phyloP scores from a whole-genome alignment of 37 sponge, comb jelly and placozoan species.

The Theonella swinhoei region DNA sequence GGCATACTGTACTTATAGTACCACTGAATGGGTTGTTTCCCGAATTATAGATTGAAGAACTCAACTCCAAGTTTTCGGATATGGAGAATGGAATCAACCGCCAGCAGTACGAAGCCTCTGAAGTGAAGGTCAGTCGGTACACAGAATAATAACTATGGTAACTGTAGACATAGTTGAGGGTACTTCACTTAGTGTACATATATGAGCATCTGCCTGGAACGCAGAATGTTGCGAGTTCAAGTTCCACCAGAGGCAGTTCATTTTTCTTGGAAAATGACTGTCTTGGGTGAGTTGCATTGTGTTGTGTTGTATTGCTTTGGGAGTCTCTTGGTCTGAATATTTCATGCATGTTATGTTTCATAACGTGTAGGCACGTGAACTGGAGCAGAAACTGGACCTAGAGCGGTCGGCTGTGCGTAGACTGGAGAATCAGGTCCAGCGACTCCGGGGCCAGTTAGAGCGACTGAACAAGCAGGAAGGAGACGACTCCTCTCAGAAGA shows the following conservation, averaged over 20 bases:
- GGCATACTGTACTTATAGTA: too few species aligned
- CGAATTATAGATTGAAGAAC: constrained; percentile 44
- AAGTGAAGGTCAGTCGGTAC: constrained; percentile 57
- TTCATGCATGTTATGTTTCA: too few species aligned
- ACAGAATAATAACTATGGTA: neutral
- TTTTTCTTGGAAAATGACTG: too few species aligned
- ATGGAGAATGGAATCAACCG: constrained; percentile 52
- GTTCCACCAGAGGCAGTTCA: too few species aligned
- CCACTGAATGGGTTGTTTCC: too few species aligned
- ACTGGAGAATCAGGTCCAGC: constrained; percentile 67
- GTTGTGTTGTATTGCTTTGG: too few species aligned
- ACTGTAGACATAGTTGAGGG: too few species aligned
- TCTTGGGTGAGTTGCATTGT: too few species aligned
- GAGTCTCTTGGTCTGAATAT: too few species aligned
- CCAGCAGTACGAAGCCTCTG: constrained; percentile 60
- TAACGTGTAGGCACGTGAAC: constrained; percentile 56
- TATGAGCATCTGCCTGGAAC: too few species aligned
- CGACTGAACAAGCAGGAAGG: constrained; percentile 50
- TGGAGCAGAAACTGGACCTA: constrained; percentile 84
- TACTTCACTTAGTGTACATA: too few species aligned
- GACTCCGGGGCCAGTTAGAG: constrained; percentile 76
- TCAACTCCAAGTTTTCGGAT: constrained; percentile 46
- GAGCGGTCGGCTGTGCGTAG: constrained; percentile 68
- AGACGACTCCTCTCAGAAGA: constrained; percentile 38
- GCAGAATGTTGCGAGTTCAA: too few species aligned